A percentile compares a stretch with the other conserved stretches of the same genome.
Conservation (phyloP, 64 coral and sea anemone species). For the Dendronephthya gigantea region DNA sequence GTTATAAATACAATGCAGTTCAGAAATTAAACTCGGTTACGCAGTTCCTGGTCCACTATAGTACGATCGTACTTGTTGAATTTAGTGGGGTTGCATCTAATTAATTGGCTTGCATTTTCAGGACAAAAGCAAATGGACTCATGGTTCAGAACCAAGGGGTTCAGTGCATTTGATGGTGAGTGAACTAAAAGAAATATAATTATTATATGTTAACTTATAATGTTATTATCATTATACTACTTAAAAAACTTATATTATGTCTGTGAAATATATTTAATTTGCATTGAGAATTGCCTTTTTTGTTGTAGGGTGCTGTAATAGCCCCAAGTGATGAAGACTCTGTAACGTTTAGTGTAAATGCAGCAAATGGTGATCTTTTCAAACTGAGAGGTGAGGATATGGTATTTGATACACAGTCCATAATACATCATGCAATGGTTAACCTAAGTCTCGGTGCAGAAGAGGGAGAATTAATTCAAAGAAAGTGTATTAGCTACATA, state of each 20-base stretch:
- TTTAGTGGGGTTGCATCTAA: not conserved
- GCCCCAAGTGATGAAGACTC: constrained; percentile 94
- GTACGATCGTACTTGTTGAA: not conserved
- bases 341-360: constrained; percentile 91
- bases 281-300: not conserved
- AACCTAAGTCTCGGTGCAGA: too few relatives aligned
- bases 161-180: constrained; percentile 88
- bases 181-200: not conserved
- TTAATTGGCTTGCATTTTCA: not conserved
- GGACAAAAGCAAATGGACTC: constrained; percentile 84
- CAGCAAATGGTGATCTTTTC: constrained; percentile 94
- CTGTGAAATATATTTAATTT: too few relatives aligned
- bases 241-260: too few relatives aligned
- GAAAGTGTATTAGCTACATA: too few relatives aligned
- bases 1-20: too few relatives aligned
- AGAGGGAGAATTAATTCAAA: too few relatives aligned
- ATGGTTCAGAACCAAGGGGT: constrained; percentile 61
- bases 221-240: too few relatives aligned
- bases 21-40: too few relatives aligned
- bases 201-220: too few relatives aligned
- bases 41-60: too few relatives aligned
- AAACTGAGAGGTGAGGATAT: constrained; percentile 74
- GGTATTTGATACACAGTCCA: too few relatives aligned
- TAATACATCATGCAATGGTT: too few relatives aligned
- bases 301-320: constrained; percentile 65